Evolutionary conservation across 2,797 vertebrate species (phyloP), one percentile per base, ranked within the genome.

Genomic region (Onychomys leucogaster): DNA sequence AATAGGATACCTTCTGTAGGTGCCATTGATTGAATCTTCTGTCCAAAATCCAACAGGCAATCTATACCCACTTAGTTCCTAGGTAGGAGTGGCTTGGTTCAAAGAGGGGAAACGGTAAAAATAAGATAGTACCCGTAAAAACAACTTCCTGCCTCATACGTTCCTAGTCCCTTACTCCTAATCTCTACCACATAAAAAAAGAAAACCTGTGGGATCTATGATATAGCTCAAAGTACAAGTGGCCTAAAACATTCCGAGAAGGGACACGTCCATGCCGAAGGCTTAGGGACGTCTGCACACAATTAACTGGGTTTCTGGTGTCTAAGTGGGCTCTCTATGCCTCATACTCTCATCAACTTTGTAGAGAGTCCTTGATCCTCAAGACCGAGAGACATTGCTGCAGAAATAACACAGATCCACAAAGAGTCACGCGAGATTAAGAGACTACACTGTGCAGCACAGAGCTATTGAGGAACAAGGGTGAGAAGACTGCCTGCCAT

Each of bases 11-110:
- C 96, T 97, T 97, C 97, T 97, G 97, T 85, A 96, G 96, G 96
- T 97, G 97, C 95, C 97, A 97, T 97, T 97, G 96, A 97, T 55
- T 97, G 96, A 92, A 95, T 97, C 97, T 98, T 97, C 97, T 97
- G 94, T 97, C 97, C 97, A 98, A 97, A 97, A 96, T 97, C 97
- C 97, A 96, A 98, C 94, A 97, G 97, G 96, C 94, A 97, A 96
- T 97, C 94, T 96, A 94, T 97, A 95, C 97, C 96, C 97, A 96
- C 55, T 97, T 97, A 97, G 96, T 97, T 97, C 97, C 97, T 98
- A 97, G 97, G 97, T 97, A 97, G 96, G 96, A 96, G 96, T 96
- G 96, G 97, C 97, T 97, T 97, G 97, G 97, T 97, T 97, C 97
- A 96, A 98, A 98, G 96, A 97, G 97, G 97, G 97, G 96, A 97